phyloP scores from a whole-genome alignment of 2,797 vertebrate genomes.

The Eulemur coronatus region DNA sequence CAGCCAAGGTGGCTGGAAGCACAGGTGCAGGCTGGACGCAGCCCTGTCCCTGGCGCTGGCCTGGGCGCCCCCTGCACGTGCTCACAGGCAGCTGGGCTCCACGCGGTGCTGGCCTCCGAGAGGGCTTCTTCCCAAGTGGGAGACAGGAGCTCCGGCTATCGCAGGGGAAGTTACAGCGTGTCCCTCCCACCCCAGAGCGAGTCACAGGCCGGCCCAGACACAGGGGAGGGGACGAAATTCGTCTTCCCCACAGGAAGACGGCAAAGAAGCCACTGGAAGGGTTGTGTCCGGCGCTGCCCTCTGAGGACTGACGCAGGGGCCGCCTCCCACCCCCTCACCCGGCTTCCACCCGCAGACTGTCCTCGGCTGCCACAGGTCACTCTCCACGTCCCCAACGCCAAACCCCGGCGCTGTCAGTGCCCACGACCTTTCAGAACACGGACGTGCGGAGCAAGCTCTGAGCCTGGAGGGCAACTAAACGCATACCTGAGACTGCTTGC shows the following conservation, averaged over 20 bases:
- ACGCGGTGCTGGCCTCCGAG: neutral
- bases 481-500: accelerated
- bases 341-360: neutral
- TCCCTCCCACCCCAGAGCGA: neutral
- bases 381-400: neutral
- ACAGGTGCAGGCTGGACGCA: accelerated
- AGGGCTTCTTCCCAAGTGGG: too few species aligned
- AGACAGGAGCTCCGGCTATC: neutral
- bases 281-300: neutral
- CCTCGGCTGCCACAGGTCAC: neutral
- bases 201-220: neutral
- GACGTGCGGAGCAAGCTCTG: too few species aligned
- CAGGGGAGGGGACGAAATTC: accelerated
- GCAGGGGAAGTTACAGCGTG: accelerated
- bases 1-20: neutral
- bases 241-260: too few species aligned
- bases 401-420: too few species aligned
- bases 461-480: too few species aligned
- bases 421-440: neutral
- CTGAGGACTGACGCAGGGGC: neutral
- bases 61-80: accelerated
- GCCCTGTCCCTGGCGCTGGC: too few species aligned
- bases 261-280: accelerated
- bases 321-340: accelerated
- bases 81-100: neutral